Percentiles rank a stretch among this genome's conserved stretches.
These are phyloP conservation scores for Xerus inauris DNA, from an alignment of 2,113 vertebrate genomes.

Conservation along the genomic window DNA sequence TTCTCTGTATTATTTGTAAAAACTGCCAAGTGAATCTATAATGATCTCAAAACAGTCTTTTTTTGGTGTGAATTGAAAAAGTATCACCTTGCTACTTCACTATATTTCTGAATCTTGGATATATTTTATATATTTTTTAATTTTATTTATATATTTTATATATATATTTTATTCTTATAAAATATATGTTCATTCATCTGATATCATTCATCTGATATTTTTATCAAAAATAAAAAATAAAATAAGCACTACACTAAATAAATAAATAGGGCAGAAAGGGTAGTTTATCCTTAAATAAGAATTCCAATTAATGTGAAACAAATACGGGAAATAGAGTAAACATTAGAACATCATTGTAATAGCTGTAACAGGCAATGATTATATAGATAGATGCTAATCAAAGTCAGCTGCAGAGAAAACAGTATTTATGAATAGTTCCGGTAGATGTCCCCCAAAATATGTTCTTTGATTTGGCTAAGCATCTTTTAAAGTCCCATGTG, in stretches of 20 bases:
- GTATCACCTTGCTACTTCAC: not conserved
- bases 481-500: not conserved
- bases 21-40: not conserved
- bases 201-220: too few relatives aligned
- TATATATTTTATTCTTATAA: too few relatives aligned
- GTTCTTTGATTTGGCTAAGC: not conserved
- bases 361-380: not conserved
- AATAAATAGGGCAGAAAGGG: not conserved
- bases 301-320: slow-evolving; percentile 19
- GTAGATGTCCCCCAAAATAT: not conserved
- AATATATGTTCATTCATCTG: not conserved
- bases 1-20: not conserved
- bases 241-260: not conserved
- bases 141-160: too few relatives aligned
- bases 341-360: not conserved
- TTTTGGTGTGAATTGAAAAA: not conserved
- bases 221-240: not conserved
- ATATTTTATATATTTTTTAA: too few relatives aligned
- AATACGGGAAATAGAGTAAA: not conserved
- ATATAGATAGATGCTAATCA: not conserved
- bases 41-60: not conserved
- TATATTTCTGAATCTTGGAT: slow-evolving; percentile 21
- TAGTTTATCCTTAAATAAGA: not conserved
- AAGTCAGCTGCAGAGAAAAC: not conserved
- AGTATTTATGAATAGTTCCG: not conserved